phyloP scores from a whole-genome alignment of 2,888 invertebrate species.

The Synanthedon tipuliformis region DNA sequence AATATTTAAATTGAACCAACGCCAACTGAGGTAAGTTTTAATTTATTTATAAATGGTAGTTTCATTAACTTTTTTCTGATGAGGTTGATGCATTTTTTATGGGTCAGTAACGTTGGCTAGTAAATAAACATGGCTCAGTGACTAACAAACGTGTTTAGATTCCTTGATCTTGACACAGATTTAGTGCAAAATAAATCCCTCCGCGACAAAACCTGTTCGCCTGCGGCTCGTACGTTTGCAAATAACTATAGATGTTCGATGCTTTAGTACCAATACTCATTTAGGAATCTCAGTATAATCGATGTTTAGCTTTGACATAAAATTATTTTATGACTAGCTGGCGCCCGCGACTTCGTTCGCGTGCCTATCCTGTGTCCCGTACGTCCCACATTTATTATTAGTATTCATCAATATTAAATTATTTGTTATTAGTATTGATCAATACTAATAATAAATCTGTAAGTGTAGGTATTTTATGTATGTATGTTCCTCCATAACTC shows the following conservation, averaged over 20 bases:
- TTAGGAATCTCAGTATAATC: not conserved
- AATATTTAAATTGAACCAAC: no score
- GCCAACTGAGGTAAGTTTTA: not conserved
- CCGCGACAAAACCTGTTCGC: slow-evolving; percentile 44
- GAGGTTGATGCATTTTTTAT: slow-evolving; percentile 31
- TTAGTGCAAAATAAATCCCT: slow-evolving; percentile 49
- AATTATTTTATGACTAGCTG: not conserved
- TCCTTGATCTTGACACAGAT: slow-evolving; percentile 68
- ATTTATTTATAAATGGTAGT: not conserved
- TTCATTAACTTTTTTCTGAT: not conserved
- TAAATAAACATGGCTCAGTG: slow-evolving; percentile 33
- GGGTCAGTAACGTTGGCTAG: slow-evolving; percentile 37
- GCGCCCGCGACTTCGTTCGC: no score
- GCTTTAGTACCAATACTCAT: slow-evolving; percentile 1
- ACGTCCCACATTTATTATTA: no score
- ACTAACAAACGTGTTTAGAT: slow-evolving; percentile 46
- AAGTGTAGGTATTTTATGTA: no score
- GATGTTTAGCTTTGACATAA: not conserved
- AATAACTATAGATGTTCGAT: slow-evolving; percentile 20
- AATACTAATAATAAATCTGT: no score
- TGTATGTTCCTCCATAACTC: no score
- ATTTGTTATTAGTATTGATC: no score
- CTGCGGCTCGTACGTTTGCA: slow-evolving; percentile 24
- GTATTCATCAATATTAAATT: no score
- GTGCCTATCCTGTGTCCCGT: no score